Percentiles rank a stretch among this genome's conserved stretches.
Evolutionary conservation across 92 coral and sea anemone genomes (phyloP).

Genomic region (Epizoanthus ramosus): DNA sequence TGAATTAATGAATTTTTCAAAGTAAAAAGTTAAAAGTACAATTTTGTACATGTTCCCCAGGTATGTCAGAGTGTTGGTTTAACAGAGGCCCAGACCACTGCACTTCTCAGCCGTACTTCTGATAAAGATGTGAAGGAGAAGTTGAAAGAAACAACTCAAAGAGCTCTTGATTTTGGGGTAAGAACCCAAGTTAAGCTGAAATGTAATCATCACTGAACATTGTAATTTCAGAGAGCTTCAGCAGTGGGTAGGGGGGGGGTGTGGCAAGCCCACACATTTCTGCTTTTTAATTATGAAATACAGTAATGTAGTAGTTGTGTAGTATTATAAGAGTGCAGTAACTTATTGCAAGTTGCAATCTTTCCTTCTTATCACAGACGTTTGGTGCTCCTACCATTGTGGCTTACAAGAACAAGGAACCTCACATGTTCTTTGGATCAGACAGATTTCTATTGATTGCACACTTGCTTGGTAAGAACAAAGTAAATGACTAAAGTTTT

Average conservation of each 20-base stretch:
- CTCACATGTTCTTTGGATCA: conserved; percentile 88
- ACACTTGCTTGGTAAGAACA: conserved; percentile 72
- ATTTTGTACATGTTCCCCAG: conserved; percentile 27
- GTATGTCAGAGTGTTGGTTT: conserved; percentile 79
- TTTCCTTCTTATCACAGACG: conserved; percentile 51
- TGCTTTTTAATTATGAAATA: too few species aligned
- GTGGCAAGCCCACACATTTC: too few species aligned
- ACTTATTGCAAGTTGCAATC: not conserved
- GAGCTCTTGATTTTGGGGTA: conserved; percentile 91
- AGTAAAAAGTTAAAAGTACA: too few species aligned
- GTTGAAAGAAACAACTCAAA: conserved; percentile 82
- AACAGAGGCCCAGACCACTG: conserved; percentile 63
- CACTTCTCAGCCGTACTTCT: conserved; percentile 63
- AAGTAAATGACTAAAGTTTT: not conserved
- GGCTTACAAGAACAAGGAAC: conserved; percentile 65
- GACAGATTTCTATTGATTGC: conserved; percentile 85
- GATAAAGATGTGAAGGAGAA: conserved; percentile 75
- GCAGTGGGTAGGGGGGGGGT: too few species aligned
- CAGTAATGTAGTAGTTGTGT: too few species aligned
- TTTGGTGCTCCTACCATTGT: conserved; percentile 97
- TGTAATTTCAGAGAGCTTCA: too few species aligned
- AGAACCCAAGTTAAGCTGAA: too few species aligned
- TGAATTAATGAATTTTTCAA: too few species aligned
- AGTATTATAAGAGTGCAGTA: too few species aligned
- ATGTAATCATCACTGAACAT: too few species aligned